Percentiles rank a stretch among this genome's conserved stretches.
Evolutionary conservation across 1,140 invertebrate species (phyloP).

Genomic region (Lasaia peninsularis): DNA sequence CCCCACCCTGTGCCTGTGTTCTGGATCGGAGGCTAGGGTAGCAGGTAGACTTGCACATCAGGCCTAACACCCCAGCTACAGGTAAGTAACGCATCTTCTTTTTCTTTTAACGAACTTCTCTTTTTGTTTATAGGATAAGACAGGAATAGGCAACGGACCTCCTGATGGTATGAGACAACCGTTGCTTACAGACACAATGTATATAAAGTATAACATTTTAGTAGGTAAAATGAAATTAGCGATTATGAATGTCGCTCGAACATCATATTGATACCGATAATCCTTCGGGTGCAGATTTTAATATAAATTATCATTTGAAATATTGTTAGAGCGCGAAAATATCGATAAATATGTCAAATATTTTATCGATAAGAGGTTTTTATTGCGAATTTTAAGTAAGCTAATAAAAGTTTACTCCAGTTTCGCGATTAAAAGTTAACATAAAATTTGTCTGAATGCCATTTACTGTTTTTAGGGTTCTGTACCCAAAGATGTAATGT

Average conservation of each 20-base stretch:
- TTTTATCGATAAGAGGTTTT: neutral
- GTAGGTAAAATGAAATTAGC: no score
- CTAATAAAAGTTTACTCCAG: slow-evolving; percentile 3
- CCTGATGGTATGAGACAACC: no score
- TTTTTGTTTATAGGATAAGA: no score
- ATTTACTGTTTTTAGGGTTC: neutral
- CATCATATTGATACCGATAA: neutral
- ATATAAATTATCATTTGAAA: slow-evolving; percentile 2
- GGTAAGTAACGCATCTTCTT: no score
- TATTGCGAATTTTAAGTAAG: neutral
- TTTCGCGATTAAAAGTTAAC: neutral
- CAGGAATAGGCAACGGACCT: no score
- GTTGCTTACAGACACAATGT: no score
- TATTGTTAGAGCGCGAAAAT: neutral
- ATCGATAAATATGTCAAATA: neutral
- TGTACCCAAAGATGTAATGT: no score
- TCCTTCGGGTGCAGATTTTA: neutral
- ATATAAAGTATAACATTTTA: neutral
- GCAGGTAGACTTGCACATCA: no score
- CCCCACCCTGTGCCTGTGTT: no score
- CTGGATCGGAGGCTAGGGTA: no score
- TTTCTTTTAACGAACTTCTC: no score
- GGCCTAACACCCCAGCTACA: no score
- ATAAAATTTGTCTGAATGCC: neutral
- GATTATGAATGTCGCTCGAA: neutral